Conservation (phyloP, 2,888 invertebrate species). For the Liposcelis brunnea region DNA sequence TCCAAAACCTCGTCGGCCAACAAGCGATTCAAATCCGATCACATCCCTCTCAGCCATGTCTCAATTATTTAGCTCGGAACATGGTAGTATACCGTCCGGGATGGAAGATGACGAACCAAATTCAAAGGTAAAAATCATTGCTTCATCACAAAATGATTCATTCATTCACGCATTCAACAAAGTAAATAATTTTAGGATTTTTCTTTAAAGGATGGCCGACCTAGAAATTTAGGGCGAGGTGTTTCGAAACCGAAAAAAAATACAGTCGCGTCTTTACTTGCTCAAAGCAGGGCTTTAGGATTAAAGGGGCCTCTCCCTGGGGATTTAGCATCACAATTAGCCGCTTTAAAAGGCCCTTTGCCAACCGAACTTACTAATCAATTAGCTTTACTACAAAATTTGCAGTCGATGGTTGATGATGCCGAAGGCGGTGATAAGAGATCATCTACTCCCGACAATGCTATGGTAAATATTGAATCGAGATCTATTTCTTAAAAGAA, state of each 20-base stretch:
- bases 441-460: not conserved
- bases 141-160: too few relatives aligned
- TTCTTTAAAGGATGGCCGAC: slow-evolving; percentile 46
- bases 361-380: slow-evolving; percentile 5
- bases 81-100: too few relatives aligned
- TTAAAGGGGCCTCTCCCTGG: slow-evolving; percentile 17
- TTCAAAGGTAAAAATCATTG: too few relatives aligned
- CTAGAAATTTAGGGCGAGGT: slow-evolving; percentile 68
- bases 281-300: slow-evolving; percentile 70
- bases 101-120: too few relatives aligned
- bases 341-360: slow-evolving; percentile 1
- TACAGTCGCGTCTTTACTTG: slow-evolving; percentile 72
- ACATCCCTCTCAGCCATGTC: slow-evolving; percentile 8
- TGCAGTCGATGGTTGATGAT: not conserved
- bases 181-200: too few relatives aligned
- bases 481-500: too few relatives aligned
- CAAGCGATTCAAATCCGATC: slow-evolving; percentile 26
- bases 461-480: not conserved
- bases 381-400: slow-evolving; percentile 2
- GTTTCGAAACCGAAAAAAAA: slow-evolving; percentile 86
- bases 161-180: too few relatives aligned
- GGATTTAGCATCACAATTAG: slow-evolving; percentile 11
- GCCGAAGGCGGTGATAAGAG: not conserved
- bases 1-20: slow-evolving; percentile 41
- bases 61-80: not conserved